These are phyloP conservation scores for Semicossyphus pulcher DNA, from an alignment of 2,113 vertebrate genomes.

Conservation along the genomic window DNA sequence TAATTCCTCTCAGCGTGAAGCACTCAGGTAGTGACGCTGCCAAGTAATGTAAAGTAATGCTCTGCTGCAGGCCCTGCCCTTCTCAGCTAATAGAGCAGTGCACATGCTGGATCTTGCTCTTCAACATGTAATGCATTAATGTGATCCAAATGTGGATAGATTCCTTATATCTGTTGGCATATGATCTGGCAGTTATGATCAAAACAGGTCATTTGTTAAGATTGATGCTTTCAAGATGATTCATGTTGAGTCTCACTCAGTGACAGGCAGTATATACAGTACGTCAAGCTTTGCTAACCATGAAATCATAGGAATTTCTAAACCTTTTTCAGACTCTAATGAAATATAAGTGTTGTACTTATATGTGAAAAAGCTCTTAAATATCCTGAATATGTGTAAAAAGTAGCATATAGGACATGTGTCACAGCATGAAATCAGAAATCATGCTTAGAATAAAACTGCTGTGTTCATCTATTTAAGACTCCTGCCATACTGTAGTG, in stretches of 20 bases:
- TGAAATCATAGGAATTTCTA: neutral
- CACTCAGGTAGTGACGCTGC: constrained; percentile 23
- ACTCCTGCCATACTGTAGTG: neutral
- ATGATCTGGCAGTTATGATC: constrained; percentile 22
- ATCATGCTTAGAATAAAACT: neutral
- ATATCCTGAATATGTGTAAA: neutral
- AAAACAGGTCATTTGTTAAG: constrained; percentile 48
- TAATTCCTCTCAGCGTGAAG: constrained; percentile 25
- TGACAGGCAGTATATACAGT: constrained; percentile 13
- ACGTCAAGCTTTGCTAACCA: constrained; percentile 13
- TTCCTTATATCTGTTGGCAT: constrained; percentile 28
- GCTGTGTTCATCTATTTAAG: constrained; percentile 1
- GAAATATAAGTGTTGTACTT: neutral
- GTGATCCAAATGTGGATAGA: constrained; percentile 26
- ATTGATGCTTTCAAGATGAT: constrained; percentile 29
- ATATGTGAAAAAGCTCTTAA: neutral
- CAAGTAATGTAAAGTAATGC: constrained; percentile 21
- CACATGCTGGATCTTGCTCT: constrained; percentile 48
- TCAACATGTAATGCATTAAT: constrained; percentile 6
- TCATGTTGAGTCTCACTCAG: constrained; percentile 4
- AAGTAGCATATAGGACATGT: neutral
- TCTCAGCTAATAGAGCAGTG: constrained; percentile 4
- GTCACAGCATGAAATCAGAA: neutral
- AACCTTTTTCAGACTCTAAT: neutral
- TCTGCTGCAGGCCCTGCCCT: constrained; percentile 28